Percentiles rank a stretch among this genome's conserved stretches.
Conservation (phyloP, 2,888 invertebrate genomes). For the Clunio marinus region DNA sequence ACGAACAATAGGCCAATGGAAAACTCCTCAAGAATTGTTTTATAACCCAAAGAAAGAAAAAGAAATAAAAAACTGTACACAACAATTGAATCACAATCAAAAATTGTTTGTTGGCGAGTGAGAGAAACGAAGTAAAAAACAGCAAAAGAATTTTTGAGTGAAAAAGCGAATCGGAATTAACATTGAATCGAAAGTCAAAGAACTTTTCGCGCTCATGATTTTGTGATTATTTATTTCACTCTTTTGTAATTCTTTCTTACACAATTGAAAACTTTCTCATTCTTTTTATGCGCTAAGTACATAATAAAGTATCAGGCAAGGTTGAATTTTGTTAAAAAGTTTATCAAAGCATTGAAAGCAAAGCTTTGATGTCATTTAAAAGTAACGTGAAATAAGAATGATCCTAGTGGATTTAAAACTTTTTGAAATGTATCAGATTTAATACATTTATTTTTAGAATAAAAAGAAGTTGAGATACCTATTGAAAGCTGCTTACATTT, state of each 20-base stretch:
- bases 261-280: neutral
- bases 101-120: conserved; percentile 11
- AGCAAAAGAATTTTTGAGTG: neutral
- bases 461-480: too few relatives aligned
- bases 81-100: conserved; percentile 24
- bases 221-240: conserved; percentile 5
- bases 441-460: too few relatives aligned
- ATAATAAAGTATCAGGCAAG: neutral
- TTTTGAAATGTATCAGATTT: too few relatives aligned
- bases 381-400: too few relatives aligned
- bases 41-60: neutral
- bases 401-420: too few relatives aligned
- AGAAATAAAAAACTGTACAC: conserved; percentile 16
- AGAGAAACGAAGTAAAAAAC: neutral
- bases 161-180: conserved; percentile 32
- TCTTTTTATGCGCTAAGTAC: neutral
- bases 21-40: conserved; percentile 15
- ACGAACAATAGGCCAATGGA: conserved; percentile 4
- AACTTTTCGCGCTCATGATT: conserved; percentile 30
- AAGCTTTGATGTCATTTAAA: too few relatives aligned
- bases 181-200: conserved; percentile 36
- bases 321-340: too few relatives aligned
- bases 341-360: too few relatives aligned
- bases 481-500: too few relatives aligned
- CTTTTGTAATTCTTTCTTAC: neutral